Percentiles rank a stretch among this genome's conserved stretches.
phyloP scores from a whole-genome alignment of 2,888 invertebrate genomes.

The Acleris cristana region DNA sequence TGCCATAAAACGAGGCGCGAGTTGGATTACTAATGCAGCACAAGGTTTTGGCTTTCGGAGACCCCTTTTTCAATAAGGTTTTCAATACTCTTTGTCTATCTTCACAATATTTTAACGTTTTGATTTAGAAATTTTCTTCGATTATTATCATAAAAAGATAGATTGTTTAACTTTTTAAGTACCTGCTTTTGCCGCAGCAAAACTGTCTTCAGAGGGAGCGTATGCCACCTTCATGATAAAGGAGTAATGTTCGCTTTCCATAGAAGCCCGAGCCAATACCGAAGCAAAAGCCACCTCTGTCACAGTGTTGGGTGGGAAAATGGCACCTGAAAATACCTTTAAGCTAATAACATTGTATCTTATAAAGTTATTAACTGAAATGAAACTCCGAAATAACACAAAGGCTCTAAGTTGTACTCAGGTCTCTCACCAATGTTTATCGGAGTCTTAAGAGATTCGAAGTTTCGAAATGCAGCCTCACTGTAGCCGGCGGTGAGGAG shows the following conservation, averaged over 20 bases:
- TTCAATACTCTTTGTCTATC: not conserved
- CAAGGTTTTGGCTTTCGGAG: conserved; percentile 16
- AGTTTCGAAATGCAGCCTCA: conserved; percentile 65
- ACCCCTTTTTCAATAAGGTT: conserved; percentile 4
- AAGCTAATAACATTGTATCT: not conserved
- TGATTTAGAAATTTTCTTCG: too few species aligned
- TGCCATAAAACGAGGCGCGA: conserved; percentile 16
- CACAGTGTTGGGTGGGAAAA: conserved; percentile 70
- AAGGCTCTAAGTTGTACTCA: conserved; percentile 7
- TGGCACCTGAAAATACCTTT: conserved; percentile 60
- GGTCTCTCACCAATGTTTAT: conserved; percentile 66
- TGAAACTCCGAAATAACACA: conserved; percentile 13
- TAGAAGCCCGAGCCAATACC: conserved; percentile 67
- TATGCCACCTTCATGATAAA: conserved; percentile 64
- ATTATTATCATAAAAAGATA: too few species aligned
- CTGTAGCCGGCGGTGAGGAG: conserved; percentile 51
- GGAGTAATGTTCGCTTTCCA: conserved; percentile 71
- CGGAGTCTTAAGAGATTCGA: conserved; percentile 64
- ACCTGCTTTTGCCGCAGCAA: conserved; percentile 74
- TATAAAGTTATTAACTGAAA: not conserved
- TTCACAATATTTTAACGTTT: not conserved
- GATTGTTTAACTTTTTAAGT: not conserved
- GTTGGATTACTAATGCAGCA: conserved; percentile 20
- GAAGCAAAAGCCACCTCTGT: conserved; percentile 73
- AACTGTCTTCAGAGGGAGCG: conserved; percentile 68